These are phyloP conservation scores for Oryzias melastigma DNA, from an alignment of 2,113 vertebrate genomes.

Conservation along the genomic window DNA sequence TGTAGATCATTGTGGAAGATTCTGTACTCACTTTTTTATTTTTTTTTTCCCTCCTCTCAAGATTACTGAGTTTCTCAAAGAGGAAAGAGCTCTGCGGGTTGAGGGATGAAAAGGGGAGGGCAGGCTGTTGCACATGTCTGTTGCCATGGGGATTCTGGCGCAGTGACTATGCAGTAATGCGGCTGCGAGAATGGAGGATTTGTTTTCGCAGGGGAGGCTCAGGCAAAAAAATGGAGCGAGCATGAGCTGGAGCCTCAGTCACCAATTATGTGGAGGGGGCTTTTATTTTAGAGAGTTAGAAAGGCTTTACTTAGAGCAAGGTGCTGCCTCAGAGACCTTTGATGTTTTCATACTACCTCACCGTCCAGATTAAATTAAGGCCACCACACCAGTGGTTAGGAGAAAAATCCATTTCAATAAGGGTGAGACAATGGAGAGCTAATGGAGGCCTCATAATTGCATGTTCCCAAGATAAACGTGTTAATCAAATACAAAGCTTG, in stretches of 20 bases:
- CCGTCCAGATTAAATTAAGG: conserved; percentile 67
- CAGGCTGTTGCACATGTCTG: conserved; percentile 74
- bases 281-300: conserved; percentile 61
- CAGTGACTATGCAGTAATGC: conserved; percentile 76
- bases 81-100: conserved; percentile 30
- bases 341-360: conserved; percentile 61
- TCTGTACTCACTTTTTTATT: conserved; percentile 26
- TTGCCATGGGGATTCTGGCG: conserved; percentile 79
- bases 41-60: conserved; percentile 36
- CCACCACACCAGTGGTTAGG: conserved; percentile 46
- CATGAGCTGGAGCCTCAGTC: conserved; percentile 57
- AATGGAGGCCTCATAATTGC: conserved; percentile 74
- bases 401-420: conserved; percentile 74
- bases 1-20: conserved; percentile 58
- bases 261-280: conserved; percentile 61
- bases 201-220: conserved; percentile 61
- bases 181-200: conserved; percentile 65
- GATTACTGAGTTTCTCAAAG: conserved; percentile 40
- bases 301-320: conserved; percentile 51
- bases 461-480: conserved; percentile 74
- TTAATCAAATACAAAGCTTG: conserved; percentile 70
- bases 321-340: conserved; percentile 53
- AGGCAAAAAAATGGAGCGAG: conserved; percentile 25
- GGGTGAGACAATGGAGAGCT: conserved; percentile 69
- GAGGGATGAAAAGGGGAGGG: conserved; percentile 14